Evolutionary conservation across 23 tunicate species (phyloP).

Genomic region (Botrylloides violaceus): DNA sequence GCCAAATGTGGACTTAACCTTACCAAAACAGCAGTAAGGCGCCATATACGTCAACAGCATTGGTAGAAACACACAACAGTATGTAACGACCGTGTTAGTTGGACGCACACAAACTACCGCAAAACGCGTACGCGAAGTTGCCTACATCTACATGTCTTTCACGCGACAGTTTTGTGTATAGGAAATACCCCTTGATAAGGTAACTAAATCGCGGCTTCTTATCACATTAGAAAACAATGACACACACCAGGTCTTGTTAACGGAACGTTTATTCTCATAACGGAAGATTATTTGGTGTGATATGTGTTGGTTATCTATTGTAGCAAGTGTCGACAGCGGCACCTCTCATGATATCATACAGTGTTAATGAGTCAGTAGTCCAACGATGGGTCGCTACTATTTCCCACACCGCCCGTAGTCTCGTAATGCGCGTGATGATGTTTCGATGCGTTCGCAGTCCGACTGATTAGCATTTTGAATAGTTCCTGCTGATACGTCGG

Average conservation of each 20-base stretch:
- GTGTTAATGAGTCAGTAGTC: not conserved
- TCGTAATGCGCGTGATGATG: no score
- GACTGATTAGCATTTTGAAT: no score
- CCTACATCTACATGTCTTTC: not conserved
- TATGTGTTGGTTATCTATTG: not conserved
- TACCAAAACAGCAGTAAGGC: not conserved
- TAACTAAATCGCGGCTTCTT: not conserved
- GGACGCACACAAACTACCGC: no score
- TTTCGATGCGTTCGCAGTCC: no score
- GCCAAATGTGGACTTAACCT: no score
- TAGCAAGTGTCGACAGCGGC: constrained; percentile 3
- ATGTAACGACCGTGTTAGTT: no score
- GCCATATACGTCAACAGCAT: constrained; percentile 18
- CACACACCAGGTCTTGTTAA: not conserved
- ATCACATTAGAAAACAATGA: not conserved
- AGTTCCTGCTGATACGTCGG: no score
- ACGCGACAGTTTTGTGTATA: not conserved
- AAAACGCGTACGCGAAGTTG: no score
- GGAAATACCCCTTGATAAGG: not conserved
- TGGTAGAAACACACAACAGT: not conserved
- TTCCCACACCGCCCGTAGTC: no score
- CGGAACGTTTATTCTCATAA: no score
- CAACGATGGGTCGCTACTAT: not conserved
- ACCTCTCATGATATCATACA: not conserved
- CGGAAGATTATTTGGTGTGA: no score